Percentiles rank a stretch among this genome's conserved stretches.
phyloP scores from a whole-genome alignment of 2,797 vertebrate genomes.

The Eospalax fontanierii region DNA sequence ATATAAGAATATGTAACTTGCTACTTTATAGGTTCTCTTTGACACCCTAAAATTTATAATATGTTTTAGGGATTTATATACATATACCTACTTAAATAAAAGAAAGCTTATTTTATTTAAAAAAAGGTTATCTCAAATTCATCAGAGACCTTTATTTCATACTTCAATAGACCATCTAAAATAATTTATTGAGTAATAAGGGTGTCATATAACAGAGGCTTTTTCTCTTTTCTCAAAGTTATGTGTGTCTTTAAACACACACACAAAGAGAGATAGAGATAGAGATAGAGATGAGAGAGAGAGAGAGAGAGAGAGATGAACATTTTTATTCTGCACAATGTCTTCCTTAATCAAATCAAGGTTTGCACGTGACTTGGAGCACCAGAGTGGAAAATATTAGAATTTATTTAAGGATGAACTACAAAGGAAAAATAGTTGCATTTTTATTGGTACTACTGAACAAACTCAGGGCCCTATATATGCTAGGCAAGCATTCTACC shows the following conservation, averaged over 20 bases:
- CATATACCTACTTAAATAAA: neutral
- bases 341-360: neutral
- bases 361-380: neutral
- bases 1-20: neutral
- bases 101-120: neutral
- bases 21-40: neutral
- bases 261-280: too few species aligned
- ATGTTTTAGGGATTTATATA: neutral
- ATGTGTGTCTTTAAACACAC: neutral
- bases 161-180: neutral
- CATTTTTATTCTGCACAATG: neutral
- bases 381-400: neutral
- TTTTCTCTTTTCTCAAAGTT: neutral
- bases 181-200: slow-evolving; percentile 4
- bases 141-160: neutral
- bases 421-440: neutral
- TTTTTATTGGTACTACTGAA: neutral
- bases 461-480: neutral
- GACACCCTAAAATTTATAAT: neutral
- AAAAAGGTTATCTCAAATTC: neutral
- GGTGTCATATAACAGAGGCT: neutral
- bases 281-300: too few species aligned
- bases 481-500: neutral
- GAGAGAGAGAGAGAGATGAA: neutral
- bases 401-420: neutral